Evolutionary conservation across 2,888 invertebrate genomes (phyloP).

Genomic region (Helleia helle): DNA sequence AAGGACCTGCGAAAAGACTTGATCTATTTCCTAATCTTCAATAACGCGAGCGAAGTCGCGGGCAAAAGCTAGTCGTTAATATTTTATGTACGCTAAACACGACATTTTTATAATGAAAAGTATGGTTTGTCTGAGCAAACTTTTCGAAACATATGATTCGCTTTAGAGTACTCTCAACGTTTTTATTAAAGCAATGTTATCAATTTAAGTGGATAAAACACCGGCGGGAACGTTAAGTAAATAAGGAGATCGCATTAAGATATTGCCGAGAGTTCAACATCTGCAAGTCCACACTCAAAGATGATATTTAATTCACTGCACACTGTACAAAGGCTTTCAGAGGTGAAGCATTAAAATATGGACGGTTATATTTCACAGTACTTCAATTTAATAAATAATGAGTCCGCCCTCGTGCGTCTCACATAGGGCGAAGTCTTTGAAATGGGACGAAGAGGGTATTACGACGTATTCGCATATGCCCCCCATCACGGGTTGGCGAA

Average conservation of each 20-base stretch:
- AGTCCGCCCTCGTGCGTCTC: no score
- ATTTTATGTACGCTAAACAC: background rate
- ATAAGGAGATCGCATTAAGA: background rate
- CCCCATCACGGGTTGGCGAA: no score
- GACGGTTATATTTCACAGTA: no score
- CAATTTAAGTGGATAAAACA: background rate
- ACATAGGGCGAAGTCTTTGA: no score
- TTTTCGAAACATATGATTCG: background rate
- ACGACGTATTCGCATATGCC: no score
- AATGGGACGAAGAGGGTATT: no score
- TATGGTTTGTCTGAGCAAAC: background rate
- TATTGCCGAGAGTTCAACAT: background rate
- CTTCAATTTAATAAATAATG: no score
- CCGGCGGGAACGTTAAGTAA: background rate
- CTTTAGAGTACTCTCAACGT: background rate
- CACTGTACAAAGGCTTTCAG: background rate
- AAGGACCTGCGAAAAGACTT: no score
- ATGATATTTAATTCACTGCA: background rate
- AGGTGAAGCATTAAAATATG: background rate
- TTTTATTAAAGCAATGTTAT: background rate
- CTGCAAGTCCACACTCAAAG: background rate
- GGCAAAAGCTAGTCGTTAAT: background rate
- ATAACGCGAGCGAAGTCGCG: no score
- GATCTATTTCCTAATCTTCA: no score
- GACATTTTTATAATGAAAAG: no score